These are phyloP conservation scores for Lytechinus pictus DNA, from an alignment of 35 echinoderm and acorn worm species.

Conservation along the genomic window DNA sequence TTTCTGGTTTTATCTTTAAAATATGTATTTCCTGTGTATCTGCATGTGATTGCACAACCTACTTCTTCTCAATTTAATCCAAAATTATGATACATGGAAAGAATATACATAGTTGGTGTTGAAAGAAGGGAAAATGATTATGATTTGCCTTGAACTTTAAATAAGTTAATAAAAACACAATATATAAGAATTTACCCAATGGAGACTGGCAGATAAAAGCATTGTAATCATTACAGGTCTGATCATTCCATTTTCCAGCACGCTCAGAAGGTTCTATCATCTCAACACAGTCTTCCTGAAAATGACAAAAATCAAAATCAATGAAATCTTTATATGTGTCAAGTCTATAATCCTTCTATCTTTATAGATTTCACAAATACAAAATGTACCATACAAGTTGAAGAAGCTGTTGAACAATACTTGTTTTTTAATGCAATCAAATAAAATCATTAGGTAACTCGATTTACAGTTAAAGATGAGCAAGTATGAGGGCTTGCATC, in stretches of 20 bases:
- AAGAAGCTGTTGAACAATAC: too few relatives aligned
- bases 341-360: too few relatives aligned
- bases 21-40: neutral
- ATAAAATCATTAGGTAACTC: too few relatives aligned
- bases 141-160: neutral
- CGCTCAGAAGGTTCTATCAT: constrained; percentile 52
- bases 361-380: too few relatives aligned
- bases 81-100: neutral
- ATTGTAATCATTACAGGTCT: constrained; percentile 60
- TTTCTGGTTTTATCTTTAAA: neutral
- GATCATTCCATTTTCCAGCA: constrained; percentile 85
- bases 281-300: constrained; percentile 88
- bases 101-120: neutral
- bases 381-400: neutral
- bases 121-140: neutral
- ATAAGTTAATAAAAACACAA: neutral
- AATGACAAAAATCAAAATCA: neutral
- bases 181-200: constrained; percentile 55
- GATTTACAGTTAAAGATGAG: too few relatives aligned
- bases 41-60: neutral
- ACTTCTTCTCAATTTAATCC: neutral
- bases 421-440: too few relatives aligned
- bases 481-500: too few relatives aligned
- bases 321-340: neutral
- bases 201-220: constrained; percentile 74